These are phyloP conservation scores for Cervus canadensis DNA, from an alignment of 2,113 vertebrate species.

Conservation along the genomic window DNA sequence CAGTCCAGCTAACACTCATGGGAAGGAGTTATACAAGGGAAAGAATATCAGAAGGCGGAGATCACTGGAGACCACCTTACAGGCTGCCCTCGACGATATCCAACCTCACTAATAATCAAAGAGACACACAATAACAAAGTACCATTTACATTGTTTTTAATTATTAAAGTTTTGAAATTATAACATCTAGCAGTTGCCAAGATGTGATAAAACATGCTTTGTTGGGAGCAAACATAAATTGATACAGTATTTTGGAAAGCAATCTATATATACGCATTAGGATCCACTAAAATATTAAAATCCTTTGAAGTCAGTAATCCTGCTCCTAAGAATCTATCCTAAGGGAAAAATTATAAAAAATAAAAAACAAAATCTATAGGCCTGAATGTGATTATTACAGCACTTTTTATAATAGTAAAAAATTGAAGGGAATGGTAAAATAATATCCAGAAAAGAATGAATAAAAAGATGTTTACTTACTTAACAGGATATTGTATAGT, in stretches of 20 bases:
- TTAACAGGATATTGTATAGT: background rate
- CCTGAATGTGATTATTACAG: background rate
- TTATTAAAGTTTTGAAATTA: background rate
- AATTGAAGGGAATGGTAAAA: background rate
- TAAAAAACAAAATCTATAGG: background rate
- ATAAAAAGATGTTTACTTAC: background rate
- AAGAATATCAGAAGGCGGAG: background rate
- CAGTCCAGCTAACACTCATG: background rate
- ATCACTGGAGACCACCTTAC: background rate
- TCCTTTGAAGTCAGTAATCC: background rate
- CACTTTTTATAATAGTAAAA: background rate
- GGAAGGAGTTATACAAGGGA: background rate
- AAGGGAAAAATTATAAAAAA: background rate
- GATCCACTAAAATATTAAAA: background rate
- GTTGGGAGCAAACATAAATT: background rate
- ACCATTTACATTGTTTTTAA: background rate
- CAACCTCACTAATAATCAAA: background rate
- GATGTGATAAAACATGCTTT: background rate
- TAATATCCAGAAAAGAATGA: background rate
- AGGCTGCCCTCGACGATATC: background rate
- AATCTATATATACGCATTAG: background rate
- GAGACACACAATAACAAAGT: background rate
- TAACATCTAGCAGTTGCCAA: background rate
- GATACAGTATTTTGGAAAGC: background rate
- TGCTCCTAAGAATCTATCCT: background rate